Evolutionary conservation across 2,888 invertebrate genomes (phyloP).

Genomic region (Oithona nana): DNA sequence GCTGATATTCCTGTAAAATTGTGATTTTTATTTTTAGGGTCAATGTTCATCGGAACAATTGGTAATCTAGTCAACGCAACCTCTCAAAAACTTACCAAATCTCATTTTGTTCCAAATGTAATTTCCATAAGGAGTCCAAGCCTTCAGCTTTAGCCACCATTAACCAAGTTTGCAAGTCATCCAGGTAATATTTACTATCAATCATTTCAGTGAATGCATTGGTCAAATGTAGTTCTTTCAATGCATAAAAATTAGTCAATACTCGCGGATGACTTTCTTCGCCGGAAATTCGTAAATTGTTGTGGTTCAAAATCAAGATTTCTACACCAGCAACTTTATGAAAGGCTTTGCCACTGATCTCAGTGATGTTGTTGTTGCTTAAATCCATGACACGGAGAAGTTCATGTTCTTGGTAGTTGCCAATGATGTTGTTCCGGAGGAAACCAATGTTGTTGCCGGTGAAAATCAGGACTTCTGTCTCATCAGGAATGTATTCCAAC

Average conservation of each 20-base stretch:
- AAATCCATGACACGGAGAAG: conserved; percentile 46
- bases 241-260: conserved; percentile 35
- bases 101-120: conserved; percentile 56
- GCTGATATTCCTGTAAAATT: no score
- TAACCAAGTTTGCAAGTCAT: conserved; percentile 37
- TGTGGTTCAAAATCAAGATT: conserved; percentile 48
- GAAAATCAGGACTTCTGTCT: conserved; percentile 46
- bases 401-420: conserved; percentile 38
- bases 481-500: conserved; percentile 40
- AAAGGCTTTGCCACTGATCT: conserved; percentile 51
- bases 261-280: conserved; percentile 30
- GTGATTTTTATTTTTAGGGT: no score
- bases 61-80: no score
- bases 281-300: conserved; percentile 40
- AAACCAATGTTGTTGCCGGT: conserved; percentile 45
- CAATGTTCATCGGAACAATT: no score
- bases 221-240: conserved; percentile 49
- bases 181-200: conserved; percentile 22
- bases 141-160: conserved; percentile 33
- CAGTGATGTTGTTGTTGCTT: conserved; percentile 48
- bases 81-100: conserved; percentile 41
- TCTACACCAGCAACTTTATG: conserved; percentile 47
- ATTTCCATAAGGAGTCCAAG: conserved; percentile 41
- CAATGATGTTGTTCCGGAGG: conserved; percentile 50
- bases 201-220: conserved; percentile 41